Percentiles rank a stretch among this genome's conserved stretches.
phyloP scores from a whole-genome alignment of 2,113 vertebrate genomes.

The Leucopsar rothschildi region DNA sequence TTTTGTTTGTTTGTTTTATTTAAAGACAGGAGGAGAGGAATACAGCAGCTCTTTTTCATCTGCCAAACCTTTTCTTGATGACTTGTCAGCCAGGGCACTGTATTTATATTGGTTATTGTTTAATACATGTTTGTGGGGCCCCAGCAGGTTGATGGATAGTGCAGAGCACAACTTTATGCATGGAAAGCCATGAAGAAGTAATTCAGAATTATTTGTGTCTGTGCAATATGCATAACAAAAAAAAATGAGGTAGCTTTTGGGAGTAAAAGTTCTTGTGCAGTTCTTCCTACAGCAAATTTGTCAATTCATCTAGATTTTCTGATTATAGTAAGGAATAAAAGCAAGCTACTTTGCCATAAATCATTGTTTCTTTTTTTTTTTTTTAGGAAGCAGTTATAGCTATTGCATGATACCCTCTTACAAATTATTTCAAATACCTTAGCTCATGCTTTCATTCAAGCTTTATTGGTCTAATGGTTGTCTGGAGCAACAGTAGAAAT shows the following conservation, averaged over 20 bases:
- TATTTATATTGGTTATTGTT: not conserved
- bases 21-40: not conserved
- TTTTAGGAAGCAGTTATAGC: not conserved
- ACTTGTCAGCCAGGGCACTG: not conserved
- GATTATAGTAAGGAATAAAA: not conserved
- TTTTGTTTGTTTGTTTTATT: not conserved
- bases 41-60: not conserved
- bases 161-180: not conserved
- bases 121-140: not conserved
- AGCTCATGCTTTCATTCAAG: not conserved
- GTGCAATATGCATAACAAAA: not conserved
- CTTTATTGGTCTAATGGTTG: slow-evolving; percentile 18
- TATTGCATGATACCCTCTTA: not conserved
- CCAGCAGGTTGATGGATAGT: not conserved
- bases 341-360: not conserved
- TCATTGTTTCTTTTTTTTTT: not conserved
- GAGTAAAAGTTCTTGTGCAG: not conserved
- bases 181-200: not conserved
- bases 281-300: not conserved
- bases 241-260: not conserved
- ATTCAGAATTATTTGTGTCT: not conserved
- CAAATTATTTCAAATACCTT: not conserved
- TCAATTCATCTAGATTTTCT: not conserved
- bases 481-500: not conserved
- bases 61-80: not conserved